Conservation (phyloP, 2,797 vertebrate species). For the Myotis vivesi region DNA sequence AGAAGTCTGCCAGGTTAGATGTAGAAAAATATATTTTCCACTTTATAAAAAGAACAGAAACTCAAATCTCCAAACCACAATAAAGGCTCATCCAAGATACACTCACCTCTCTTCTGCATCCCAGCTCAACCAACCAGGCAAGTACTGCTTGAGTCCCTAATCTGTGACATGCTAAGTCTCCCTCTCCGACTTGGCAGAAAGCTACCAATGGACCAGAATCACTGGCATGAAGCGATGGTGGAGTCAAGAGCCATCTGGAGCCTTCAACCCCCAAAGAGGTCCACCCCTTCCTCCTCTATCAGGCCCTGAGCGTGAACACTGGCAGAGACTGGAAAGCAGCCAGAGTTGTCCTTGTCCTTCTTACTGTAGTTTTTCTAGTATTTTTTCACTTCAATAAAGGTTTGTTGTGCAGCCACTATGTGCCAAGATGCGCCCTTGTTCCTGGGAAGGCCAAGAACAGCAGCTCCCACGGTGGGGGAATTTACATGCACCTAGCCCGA, state of each 20-base stretch:
- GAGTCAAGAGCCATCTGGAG: neutral
- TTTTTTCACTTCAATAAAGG: neutral
- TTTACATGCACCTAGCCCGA: neutral
- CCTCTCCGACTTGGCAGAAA: neutral
- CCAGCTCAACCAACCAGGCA: neutral
- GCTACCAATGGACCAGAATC: neutral
- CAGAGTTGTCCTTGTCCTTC: neutral
- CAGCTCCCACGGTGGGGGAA: neutral
- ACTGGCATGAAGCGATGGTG: neutral
- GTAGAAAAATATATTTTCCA: conserved; percentile 5
- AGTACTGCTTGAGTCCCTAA: neutral
- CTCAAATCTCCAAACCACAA: neutral
- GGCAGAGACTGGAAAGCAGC: neutral
- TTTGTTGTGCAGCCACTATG: neutral
- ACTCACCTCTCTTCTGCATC: conserved; percentile 6
- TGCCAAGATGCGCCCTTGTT: neutral
- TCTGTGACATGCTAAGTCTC: neutral
- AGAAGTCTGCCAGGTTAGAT: neutral
- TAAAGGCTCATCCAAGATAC: neutral
- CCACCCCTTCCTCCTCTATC: neutral
- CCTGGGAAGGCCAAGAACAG: neutral
- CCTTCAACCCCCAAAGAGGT: neutral
- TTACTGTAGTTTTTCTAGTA: neutral
- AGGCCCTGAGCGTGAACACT: neutral
- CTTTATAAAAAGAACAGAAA: conserved; percentile 29